Conservation (phyloP, 2,113 vertebrate genomes). For the Asarcornis scutulata region DNA sequence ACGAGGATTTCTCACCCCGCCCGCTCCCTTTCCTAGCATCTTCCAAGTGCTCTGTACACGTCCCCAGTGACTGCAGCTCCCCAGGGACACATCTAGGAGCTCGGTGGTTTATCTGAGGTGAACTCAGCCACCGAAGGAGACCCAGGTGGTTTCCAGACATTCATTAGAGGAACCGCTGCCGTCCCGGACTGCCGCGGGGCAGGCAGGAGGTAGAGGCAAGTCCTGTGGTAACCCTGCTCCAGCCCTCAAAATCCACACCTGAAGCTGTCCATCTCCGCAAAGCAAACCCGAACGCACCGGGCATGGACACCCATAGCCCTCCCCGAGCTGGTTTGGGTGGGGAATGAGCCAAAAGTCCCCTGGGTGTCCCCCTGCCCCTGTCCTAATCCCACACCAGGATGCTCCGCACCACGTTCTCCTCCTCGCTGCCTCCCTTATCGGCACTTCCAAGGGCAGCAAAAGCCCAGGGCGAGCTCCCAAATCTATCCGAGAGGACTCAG, state of each 20-base stretch:
- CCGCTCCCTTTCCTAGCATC: background rate
- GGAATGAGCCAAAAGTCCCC: rapidly evolving
- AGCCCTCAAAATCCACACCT: background rate
- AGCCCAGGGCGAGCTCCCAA: rapidly evolving
- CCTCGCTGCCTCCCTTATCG: background rate
- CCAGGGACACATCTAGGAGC: background rate
- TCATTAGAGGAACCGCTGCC: background rate
- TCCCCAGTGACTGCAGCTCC: background rate
- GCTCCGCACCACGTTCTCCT: background rate
- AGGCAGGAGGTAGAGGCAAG: background rate
- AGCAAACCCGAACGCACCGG: background rate
- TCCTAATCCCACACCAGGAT: no score
- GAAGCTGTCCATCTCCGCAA: background rate
- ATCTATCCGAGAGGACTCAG: rapidly evolving
- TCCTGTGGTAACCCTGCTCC: background rate
- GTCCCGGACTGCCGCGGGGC: background rate
- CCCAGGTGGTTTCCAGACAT: background rate
- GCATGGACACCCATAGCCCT: background rate
- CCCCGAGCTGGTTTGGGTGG: background rate
- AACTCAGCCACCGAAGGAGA: rapidly evolving
- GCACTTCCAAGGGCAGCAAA: background rate
- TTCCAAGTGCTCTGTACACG: rapidly evolving
- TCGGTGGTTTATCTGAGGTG: background rate
- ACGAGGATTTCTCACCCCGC: rapidly evolving
- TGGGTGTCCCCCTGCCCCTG: background rate